Percentiles rank a stretch among this genome's conserved stretches.
phyloP scores from a whole-genome alignment of 2,113 vertebrate species.

The Lepus europaeus region DNA sequence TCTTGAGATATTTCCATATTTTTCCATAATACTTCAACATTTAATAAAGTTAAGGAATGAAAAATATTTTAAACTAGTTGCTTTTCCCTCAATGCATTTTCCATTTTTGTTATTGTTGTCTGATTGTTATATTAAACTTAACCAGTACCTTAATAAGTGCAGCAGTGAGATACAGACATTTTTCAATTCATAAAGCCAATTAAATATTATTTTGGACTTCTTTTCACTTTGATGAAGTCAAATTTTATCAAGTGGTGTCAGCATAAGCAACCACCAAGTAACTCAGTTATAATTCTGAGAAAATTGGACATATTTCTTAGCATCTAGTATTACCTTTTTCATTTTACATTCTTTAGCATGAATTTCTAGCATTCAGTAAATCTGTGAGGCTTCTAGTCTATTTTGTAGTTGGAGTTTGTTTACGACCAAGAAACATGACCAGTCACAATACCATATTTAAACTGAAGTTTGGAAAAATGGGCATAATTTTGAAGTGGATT shows the following conservation, averaged over 20 bases:
- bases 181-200: neutral
- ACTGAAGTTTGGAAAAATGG: neutral
- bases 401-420: neutral
- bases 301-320: neutral
- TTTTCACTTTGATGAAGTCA: neutral
- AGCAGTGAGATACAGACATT: neutral
- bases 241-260: neutral
- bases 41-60: neutral
- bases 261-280: accelerated
- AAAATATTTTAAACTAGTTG: neutral
- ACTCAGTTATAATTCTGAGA: neutral
- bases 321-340: neutral
- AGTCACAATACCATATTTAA: neutral
- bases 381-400: neutral
- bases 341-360: neutral
- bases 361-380: neutral
- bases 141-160: neutral
- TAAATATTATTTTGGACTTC: neutral
- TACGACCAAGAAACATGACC: neutral
- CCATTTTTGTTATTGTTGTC: neutral
- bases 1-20: neutral
- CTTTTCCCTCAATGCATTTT: neutral
- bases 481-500: neutral
- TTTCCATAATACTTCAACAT: neutral
- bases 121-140: neutral